These are phyloP conservation scores for Casuarius casuarius DNA, from an alignment of 2,113 vertebrate species.

Conservation along the genomic window DNA sequence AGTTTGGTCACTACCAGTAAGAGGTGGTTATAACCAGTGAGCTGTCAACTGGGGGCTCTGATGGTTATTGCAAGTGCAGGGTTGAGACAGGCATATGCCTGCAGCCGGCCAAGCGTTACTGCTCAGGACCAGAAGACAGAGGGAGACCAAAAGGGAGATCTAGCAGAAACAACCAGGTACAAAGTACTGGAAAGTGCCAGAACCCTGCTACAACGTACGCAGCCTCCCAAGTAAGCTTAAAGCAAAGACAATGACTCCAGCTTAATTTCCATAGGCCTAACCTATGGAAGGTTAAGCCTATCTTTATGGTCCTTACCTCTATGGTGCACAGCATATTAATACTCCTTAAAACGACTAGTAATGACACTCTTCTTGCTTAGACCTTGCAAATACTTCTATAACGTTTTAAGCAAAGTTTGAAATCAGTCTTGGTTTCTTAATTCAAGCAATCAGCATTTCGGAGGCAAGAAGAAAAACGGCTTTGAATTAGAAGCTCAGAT, in stretches of 20 bases:
- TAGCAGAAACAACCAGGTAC: neutral
- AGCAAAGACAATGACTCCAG: neutral
- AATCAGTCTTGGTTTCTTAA: neutral
- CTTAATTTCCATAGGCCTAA: neutral
- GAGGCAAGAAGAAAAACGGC: neutral
- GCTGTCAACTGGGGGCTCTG: neutral
- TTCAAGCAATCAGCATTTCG: neutral
- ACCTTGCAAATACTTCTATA: neutral
- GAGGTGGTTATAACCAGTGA: neutral
- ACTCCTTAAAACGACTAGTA: neutral
- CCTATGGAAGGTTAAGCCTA: too few relatives aligned
- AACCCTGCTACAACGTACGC: neutral
- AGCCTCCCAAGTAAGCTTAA: neutral
- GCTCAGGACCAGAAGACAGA: neutral
- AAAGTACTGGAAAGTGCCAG: fast-evolving
- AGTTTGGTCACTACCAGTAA: neutral
- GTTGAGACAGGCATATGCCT: neutral
- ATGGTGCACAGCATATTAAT: neutral
- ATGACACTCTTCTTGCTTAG: neutral
- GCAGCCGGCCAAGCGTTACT: neutral
- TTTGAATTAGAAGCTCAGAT: neutral
- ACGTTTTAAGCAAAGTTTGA: neutral
- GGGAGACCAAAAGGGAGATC: neutral
- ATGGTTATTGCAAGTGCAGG: neutral
- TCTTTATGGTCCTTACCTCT: neutral